Percentiles rank a stretch among this genome's conserved stretches.
These are phyloP conservation scores for Achatina immaculata DNA, from an alignment of 1,140 invertebrate genomes.

Conservation along the genomic window DNA sequence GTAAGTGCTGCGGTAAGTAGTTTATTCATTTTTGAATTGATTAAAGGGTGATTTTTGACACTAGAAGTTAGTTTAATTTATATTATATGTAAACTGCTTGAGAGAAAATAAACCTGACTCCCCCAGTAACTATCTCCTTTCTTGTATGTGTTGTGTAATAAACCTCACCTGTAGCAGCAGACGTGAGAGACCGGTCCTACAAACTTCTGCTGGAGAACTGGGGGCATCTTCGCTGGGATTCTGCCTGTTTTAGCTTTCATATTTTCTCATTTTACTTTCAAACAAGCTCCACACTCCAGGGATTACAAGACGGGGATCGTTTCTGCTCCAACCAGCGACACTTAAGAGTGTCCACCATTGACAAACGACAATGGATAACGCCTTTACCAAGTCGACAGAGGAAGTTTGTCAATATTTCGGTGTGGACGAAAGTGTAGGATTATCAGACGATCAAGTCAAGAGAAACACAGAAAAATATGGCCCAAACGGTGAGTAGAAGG, in stretches of 20 bases:
- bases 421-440: constrained; percentile 90
- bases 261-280: constrained; percentile 42
- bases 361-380: constrained; percentile 88
- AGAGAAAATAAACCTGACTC: constrained; percentile 5
- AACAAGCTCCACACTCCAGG: background rate
- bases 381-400: constrained; percentile 92
- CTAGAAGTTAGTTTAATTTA: background rate
- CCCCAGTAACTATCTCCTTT: constrained; percentile 9
- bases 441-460: constrained; percentile 93
- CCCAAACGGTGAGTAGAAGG: constrained; percentile 89
- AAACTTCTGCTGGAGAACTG: background rate
- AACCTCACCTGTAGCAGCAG: constrained; percentile 30
- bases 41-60: background rate
- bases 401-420: constrained; percentile 93
- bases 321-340: constrained; percentile 39
- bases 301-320: constrained; percentile 15
- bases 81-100: background rate
- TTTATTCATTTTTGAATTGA: background rate
- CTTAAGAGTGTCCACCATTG: constrained; percentile 36
- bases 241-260: constrained; percentile 44
- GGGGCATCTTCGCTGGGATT: constrained; percentile 9
- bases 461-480: constrained; percentile 98
- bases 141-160: no score
- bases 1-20: background rate
- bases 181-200: constrained; percentile 25